phyloP scores from a whole-genome alignment of 2,888 invertebrate genomes.

The Andrena fulva region DNA sequence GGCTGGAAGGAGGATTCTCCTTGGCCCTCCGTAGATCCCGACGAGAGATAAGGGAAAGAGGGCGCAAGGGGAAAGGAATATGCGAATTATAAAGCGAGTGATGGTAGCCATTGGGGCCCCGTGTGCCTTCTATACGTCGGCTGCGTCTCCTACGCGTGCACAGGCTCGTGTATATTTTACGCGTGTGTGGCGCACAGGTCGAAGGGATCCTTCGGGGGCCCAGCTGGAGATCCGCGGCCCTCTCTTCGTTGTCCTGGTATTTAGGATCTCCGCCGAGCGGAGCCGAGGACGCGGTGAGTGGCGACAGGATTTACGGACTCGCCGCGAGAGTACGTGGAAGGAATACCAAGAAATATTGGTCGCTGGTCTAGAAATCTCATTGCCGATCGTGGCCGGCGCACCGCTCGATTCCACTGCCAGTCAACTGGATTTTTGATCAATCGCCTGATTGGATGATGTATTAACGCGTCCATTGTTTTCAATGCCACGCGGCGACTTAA shows the following conservation, averaged over 20 bases:
- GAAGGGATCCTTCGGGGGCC: constrained; percentile 71
- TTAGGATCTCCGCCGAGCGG: constrained; percentile 75
- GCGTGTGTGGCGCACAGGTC: constrained; percentile 64
- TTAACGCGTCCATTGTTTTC: constrained; percentile 43
- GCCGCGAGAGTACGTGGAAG: constrained; percentile 53
- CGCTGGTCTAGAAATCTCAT: constrained; percentile 65
- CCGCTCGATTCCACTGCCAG: not conserved
- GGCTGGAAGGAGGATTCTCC: constrained; percentile 64
- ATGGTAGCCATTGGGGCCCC: constrained; percentile 74
- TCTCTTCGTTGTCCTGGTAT: constrained; percentile 72
- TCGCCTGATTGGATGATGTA: constrained; percentile 48
- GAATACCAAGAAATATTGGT: constrained; percentile 64
- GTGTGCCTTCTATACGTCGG: constrained; percentile 57
- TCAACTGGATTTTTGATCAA: constrained; percentile 59
- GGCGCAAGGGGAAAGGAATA: constrained; percentile 67
- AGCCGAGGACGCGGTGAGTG: constrained; percentile 69
- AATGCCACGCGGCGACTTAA: constrained; percentile 42
- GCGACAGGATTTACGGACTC: constrained; percentile 75
- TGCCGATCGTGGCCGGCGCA: constrained; percentile 47
- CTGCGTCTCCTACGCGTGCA: constrained; percentile 52
- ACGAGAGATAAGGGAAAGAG: constrained; percentile 77
- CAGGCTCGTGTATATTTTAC: constrained; percentile 45
- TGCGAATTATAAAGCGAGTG: constrained; percentile 78
- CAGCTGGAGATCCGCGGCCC: constrained; percentile 77
- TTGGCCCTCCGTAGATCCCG: constrained; percentile 76